Percentiles rank a stretch among this genome's conserved stretches.
Evolutionary conservation across 2,797 vertebrate genomes (phyloP).

Genomic region (Sciaenops ocellatus): DNA sequence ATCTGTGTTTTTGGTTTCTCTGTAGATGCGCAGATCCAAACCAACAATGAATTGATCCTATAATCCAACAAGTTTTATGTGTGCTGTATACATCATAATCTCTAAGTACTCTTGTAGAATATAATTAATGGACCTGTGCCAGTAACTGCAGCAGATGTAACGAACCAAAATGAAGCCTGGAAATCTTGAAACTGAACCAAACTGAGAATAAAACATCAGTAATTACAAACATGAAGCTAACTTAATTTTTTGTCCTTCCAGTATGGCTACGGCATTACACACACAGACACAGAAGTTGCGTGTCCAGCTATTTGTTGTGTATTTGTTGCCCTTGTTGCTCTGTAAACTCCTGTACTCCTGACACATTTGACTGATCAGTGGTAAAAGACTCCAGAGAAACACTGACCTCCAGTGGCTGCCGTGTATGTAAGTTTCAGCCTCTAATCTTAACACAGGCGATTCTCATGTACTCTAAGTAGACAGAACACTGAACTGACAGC

Average conservation of each 20-base stretch:
- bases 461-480: neutral
- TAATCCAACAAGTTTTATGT: no score
- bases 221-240: neutral
- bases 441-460: neutral
- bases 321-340: neutral
- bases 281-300: neutral
- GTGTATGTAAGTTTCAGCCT: neutral
- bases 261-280: neutral
- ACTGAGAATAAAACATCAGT: neutral
- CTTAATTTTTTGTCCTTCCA: neutral
- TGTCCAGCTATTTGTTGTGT: no score
- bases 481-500: neutral
- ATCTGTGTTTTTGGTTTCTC: neutral
- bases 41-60: no score
- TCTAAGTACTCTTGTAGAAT: neutral
- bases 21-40: neutral
- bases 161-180: neutral
- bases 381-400: conserved; percentile 18
- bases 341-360: neutral
- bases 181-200: neutral
- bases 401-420: conserved; percentile 51
- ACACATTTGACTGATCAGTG: neutral
- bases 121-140: neutral
- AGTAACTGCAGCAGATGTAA: neutral
- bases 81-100: no score